Evolutionary conservation across 2,113 vertebrate species (phyloP), one percentile per base, ranked within the genome.

Genomic region (Cyanoramphus novaezelandiae): DNA sequence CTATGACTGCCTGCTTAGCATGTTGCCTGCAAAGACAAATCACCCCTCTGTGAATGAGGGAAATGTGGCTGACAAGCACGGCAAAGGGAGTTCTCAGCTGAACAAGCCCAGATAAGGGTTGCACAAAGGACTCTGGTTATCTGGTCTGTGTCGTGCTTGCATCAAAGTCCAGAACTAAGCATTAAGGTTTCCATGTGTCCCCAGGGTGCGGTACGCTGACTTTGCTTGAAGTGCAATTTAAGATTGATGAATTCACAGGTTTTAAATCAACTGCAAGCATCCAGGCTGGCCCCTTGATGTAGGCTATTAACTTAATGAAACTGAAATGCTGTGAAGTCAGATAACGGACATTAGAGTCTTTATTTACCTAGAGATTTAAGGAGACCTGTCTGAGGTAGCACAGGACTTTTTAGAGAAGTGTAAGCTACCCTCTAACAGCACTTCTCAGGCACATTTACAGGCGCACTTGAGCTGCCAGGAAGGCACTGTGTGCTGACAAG

Each of bases 301-400:
- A 87, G 83, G 88, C 96, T 97, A 96, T 96, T 97, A 97, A 94
- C 88, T 84, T 93, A 97, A 97, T 97, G 96, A 96, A 96, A 95
- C 89, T 86, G 92, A 95, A 93, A 82, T 83, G 69, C 95, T 96
- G 91, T 78, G 82, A 95, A 96, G 93, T 95, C 96, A 96, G 96
- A 96, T 96, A 97, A 96, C 84, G 94, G 93, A 84, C 85, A 72
- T 90, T 82, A 83, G 76, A 92, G 77, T 72, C 94, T 94, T 82
- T 97, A 90, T 95, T 94, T 95, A 96, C 91, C 85, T 64, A 64
- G 88, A 96, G 91, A 95, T 93, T 97, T 95, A 92, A 93, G 91
- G 52, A 93, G 77, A 95, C 81, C 76, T 93, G 95, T 93, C 85
- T 68, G 72, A 90, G 59, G 59, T 64, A 76, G 46, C 81, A 47